A percentile compares a stretch with the other conserved stretches of the same genome.
Conservation (phyloP, 1,140 invertebrate species). For the Microplitis mediator region DNA sequence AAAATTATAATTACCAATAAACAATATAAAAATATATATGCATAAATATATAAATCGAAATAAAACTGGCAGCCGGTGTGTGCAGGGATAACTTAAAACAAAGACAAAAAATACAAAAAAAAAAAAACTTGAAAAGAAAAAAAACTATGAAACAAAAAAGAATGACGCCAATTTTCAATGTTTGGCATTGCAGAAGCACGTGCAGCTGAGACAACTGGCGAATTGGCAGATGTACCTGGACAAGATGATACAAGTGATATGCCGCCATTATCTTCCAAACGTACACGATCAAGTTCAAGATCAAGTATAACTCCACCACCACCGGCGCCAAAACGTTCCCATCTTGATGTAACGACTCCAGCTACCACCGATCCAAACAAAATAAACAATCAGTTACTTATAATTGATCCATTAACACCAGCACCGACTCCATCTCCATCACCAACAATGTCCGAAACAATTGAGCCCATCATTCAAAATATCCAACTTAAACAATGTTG, state of each 20-base stretch:
- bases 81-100: constrained; percentile 20
- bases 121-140: constrained; percentile 18
- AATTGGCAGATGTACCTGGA: constrained; percentile 41
- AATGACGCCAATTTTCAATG: constrained; percentile 51
- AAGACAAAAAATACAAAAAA: background rate
- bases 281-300: constrained; percentile 43
- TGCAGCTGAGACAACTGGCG: constrained; percentile 45
- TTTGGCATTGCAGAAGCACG: constrained; percentile 57
- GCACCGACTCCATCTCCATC: background rate
- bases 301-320: constrained; percentile 32
- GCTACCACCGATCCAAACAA: background rate
- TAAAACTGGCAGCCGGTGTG: background rate
- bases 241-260: constrained; percentile 34
- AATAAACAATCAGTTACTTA: background rate
- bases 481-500: background rate
- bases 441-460: background rate
- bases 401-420: background rate
- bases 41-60: background rate
- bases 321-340: constrained; percentile 39
- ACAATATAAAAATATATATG: background rate
- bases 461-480: background rate
- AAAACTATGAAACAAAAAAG: constrained; percentile 30
- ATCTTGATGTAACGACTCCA: constrained; percentile 21
- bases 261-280: constrained; percentile 42
- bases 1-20: background rate